A percentile compares a stretch with the other conserved stretches of the same genome.
Conservation (phyloP, 2,797 vertebrate species). For the Avahi laniger region DNA sequence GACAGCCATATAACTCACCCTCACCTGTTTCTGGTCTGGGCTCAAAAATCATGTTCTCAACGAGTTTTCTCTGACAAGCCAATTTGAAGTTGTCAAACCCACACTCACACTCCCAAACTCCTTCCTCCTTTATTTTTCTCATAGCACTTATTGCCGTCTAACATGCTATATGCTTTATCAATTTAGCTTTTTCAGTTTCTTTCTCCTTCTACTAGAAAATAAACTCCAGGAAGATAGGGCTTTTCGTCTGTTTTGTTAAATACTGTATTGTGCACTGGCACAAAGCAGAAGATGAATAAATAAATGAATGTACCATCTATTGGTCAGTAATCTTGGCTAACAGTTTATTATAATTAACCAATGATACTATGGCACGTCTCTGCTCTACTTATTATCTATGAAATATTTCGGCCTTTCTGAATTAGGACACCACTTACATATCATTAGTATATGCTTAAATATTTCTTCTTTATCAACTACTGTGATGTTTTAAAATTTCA, state of each 20-base stretch:
- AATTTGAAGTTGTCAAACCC: background rate
- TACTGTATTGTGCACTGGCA: background rate
- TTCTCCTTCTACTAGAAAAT: background rate
- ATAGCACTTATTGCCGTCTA: background rate
- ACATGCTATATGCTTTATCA: background rate
- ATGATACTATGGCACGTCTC: background rate
- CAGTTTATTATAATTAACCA: background rate
- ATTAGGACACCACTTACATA: background rate
- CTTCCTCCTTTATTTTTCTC: background rate
- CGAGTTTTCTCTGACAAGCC: background rate
- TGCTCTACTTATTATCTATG: background rate
- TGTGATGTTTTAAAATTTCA: conserved; percentile 12
- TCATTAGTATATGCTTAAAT: background rate
- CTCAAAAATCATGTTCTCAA: background rate
- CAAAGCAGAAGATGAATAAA: background rate
- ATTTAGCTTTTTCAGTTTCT: background rate
- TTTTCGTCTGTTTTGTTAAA: background rate
- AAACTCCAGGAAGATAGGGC: background rate
- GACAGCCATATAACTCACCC: background rate
- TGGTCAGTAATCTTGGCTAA: background rate
- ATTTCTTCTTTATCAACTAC: background rate
- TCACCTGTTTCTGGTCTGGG: background rate
- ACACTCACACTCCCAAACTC: accelerated
- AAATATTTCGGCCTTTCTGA: background rate
- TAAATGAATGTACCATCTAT: background rate